These are phyloP conservation scores for Spisula solida DNA, from an alignment of 2,888 invertebrate species.

Conservation along the genomic window DNA sequence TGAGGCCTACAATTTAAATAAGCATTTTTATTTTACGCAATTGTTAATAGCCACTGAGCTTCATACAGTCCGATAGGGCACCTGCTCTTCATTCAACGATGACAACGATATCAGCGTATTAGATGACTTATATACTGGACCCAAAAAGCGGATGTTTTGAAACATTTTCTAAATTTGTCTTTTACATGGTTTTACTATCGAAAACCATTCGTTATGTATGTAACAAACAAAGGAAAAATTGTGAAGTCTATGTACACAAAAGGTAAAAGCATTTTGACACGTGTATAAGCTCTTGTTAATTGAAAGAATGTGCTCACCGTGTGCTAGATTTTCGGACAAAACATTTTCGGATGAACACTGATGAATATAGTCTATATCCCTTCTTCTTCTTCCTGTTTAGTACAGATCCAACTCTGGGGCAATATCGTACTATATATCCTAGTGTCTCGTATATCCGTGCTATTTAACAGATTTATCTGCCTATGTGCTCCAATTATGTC, in stretches of 20 bases:
- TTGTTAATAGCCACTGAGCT: too few relatives aligned
- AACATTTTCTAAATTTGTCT: background rate
- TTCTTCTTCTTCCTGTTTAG: too few relatives aligned
- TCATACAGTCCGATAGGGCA: too few relatives aligned
- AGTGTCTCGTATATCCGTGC: too few relatives aligned
- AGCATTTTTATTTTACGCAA: too few relatives aligned
- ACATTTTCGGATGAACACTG: background rate
- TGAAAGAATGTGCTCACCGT: background rate
- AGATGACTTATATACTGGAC: background rate
- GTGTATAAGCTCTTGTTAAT: background rate
- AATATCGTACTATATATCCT: too few relatives aligned
- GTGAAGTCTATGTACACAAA: slow-evolving; percentile 21
- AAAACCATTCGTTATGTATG: slow-evolving; percentile 14
- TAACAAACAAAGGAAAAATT: slow-evolving; percentile 18
- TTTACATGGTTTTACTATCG: background rate
- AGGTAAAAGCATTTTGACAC: background rate
- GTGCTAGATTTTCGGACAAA: background rate
- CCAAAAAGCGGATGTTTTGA: background rate
- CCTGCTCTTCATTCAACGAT: too few relatives aligned
- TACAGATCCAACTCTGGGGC: too few relatives aligned
- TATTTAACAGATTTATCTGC: too few relatives aligned
- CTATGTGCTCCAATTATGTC: too few relatives aligned
- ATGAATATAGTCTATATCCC: too few relatives aligned
- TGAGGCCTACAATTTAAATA: too few relatives aligned
- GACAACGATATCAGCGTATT: background rate